Conservation (phyloP, 2,113 vertebrate genomes). For the Phoenicopterus ruber region DNA sequence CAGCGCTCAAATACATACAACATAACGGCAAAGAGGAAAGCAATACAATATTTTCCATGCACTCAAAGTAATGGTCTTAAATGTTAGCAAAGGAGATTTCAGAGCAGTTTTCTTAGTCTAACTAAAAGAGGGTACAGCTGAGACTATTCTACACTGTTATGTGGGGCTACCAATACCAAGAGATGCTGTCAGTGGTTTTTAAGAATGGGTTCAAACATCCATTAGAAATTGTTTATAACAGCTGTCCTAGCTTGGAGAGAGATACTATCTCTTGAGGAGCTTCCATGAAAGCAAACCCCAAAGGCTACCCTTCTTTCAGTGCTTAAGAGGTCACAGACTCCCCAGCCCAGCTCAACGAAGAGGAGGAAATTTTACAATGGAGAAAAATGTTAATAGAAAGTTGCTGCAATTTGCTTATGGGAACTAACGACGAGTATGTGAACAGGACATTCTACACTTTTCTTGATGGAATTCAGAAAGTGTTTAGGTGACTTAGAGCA, state of each 20-base stretch:
- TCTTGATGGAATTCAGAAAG: neutral
- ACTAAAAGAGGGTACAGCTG: neutral
- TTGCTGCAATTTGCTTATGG: neutral
- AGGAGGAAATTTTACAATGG: neutral
- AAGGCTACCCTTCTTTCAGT: neutral
- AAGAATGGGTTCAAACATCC: neutral
- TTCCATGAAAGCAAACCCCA: neutral
- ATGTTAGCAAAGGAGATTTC: neutral
- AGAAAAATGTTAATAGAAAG: neutral
- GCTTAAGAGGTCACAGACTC: neutral
- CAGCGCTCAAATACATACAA: neutral
- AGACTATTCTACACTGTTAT: accelerated
- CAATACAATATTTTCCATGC: neutral
- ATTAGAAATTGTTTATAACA: neutral
- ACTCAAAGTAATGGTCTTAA: neutral
- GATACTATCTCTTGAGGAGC: neutral
- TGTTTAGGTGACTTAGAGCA: neutral
- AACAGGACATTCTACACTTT: neutral
- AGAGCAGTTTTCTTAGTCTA: neutral
- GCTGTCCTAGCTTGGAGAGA: neutral
- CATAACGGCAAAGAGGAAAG: neutral
- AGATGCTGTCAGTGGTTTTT: neutral
- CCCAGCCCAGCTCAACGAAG: neutral
- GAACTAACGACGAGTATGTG: neutral
- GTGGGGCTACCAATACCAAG: neutral